Evolutionary conservation across 2,888 invertebrate genomes (phyloP).

Genomic region (Laothoe populi): DNA sequence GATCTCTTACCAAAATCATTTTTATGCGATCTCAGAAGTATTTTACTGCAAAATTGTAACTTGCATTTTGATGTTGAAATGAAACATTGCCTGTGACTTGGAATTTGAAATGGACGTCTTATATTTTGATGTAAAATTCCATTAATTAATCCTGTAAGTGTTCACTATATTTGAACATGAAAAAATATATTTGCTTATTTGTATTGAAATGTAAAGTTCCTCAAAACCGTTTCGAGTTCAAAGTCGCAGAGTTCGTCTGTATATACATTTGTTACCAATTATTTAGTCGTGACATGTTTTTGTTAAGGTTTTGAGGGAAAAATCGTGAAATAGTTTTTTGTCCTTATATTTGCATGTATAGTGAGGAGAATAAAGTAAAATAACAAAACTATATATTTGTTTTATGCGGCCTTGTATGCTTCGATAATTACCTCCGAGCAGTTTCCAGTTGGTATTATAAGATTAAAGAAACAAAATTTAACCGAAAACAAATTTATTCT

Average conservation of each 20-base stretch:
- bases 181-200: conserved; percentile 1
- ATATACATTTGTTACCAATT: conserved; percentile 73
- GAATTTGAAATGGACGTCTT: conserved; percentile 35
- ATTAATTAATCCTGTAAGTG: not conserved
- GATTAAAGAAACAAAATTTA: conserved; percentile 37
- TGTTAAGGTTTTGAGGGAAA: conserved; percentile 59
- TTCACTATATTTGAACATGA: not conserved
- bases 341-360: conserved; percentile 80
- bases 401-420: conserved; percentile 9
- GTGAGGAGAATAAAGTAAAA: conserved; percentile 80
- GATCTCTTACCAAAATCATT: conserved; percentile 58
- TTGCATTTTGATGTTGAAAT: conserved; percentile 28
- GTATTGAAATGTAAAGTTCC: conserved; percentile 20
- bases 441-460: not conserved
- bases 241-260: conserved; percentile 40
- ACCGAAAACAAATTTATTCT: conserved; percentile 49
- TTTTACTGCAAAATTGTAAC: conserved; percentile 37
- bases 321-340: conserved; percentile 64
- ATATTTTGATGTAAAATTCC: conserved; percentile 2
- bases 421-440: not conserved
- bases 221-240: conserved; percentile 30
- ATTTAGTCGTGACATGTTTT: conserved; percentile 60
- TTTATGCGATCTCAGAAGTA: conserved; percentile 53
- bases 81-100: conserved; percentile 36
- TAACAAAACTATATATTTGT: conserved; percentile 50